Evolutionary conservation across 2,113 vertebrate genomes (phyloP).

Genomic region (Gopherus flavomarginatus): DNA sequence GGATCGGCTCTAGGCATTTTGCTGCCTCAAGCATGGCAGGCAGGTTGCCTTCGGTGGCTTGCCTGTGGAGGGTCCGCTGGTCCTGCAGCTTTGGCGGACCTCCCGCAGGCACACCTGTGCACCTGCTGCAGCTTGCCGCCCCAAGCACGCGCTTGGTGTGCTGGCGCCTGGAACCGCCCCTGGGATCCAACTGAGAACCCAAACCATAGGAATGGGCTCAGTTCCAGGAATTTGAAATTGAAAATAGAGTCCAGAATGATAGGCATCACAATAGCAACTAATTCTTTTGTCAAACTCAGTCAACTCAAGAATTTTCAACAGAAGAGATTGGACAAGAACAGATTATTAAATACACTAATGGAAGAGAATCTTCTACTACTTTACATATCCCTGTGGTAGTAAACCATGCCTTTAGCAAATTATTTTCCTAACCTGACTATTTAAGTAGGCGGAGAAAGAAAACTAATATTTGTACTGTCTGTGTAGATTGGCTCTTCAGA

Average conservation of each 20-base stretch:
- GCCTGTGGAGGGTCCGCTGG: too few species aligned
- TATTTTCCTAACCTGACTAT: background rate
- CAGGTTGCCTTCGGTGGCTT: too few species aligned
- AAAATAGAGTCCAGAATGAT: background rate
- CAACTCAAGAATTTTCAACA: rapidly evolving
- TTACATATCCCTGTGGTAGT: background rate
- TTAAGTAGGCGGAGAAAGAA: background rate
- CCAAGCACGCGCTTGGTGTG: too few species aligned
- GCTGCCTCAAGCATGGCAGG: too few species aligned
- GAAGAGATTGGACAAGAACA: background rate
- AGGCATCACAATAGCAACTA: background rate
- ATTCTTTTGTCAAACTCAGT: background rate
- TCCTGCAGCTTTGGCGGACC: too few species aligned
- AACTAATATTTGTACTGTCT: background rate
- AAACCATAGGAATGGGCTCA: background rate
- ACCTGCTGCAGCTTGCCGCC: too few species aligned
- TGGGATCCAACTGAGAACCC: background rate
- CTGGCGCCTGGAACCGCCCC: too few species aligned
- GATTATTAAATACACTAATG: background rate
- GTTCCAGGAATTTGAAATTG: background rate
- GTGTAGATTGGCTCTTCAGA: background rate
- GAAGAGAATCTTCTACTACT: background rate
- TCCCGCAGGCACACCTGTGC: too few species aligned
- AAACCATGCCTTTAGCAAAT: background rate
- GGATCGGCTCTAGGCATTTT: too few species aligned